Evolutionary conservation across 2,113 vertebrate genomes (phyloP), one percentile per base, ranked within the genome.

Genomic region (Syrmaticus mikado): DNA sequence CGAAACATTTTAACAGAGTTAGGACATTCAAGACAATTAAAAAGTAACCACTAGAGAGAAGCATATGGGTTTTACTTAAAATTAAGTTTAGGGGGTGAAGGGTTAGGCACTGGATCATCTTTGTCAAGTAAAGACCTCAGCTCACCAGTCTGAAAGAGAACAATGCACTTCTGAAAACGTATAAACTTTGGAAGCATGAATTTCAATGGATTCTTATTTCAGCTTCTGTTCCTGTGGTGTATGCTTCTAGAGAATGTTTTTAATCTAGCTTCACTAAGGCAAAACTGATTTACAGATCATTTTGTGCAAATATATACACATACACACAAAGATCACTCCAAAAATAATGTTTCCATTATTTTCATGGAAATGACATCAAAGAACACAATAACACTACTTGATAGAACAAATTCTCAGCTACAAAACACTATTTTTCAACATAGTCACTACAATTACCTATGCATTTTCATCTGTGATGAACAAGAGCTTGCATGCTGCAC

Each of bases 1-100:
- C 43, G 45, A 64, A 80, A 52, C 43, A 60, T 85, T 87, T 89
- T 38, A 94, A 90, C 10, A 46, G 41, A 88, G 93, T 92, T 76
- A 94, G 45, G 64, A 25, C 10, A 79, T 68, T 87, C 60, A 89
- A 48, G 80, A 72, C 93, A 95, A 94, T 94, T 94, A 95, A 93
- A 94, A 84, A 46, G 68, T 67, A 90, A 81, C 38, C 34, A 53
- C 22, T 50, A 76, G 38, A 34, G 32, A 85, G 72, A 78, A 85
- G 30, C 19, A 80, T 38, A 71, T 41, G 24, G 5, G 13, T 78
- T 72, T 78, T 48, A 73, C 52, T 46, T 71, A 61, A 85, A 95
- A 86, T 53, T 64, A 78, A 86, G 61, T 32, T 67, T 41, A n/a
- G 5, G 5, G 8, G 20, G 72, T 77, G 32, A 4, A 58, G 50